phyloP scores from a whole-genome alignment of 2,888 invertebrate species.

The Pinctada fucata region DNA sequence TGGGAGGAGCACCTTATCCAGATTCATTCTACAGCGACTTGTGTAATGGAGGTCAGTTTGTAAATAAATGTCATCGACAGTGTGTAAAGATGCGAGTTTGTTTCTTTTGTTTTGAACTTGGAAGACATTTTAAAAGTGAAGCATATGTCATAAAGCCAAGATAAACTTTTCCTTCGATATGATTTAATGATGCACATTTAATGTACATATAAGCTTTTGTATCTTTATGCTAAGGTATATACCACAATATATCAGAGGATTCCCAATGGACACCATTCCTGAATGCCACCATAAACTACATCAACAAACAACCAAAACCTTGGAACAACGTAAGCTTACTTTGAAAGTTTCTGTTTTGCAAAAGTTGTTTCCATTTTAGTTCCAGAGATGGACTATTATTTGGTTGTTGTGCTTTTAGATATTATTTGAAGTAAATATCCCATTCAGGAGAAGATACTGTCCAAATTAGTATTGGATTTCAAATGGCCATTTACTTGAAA shows the following conservation, averaged over 20 bases:
- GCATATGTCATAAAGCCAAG: neutral
- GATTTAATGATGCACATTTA: neutral
- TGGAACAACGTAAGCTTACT: constrained; percentile 65
- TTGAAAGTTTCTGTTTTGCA: neutral
- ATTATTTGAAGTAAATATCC: no score
- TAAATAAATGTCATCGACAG: neutral
- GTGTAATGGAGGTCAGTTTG: constrained; percentile 63
- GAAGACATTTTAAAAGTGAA: neutral
- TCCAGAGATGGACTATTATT: no score
- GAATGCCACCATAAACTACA: constrained; percentile 71
- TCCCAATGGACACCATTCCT: constrained; percentile 75
- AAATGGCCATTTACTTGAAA: no score
- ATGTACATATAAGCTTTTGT: neutral
- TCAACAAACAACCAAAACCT: constrained; percentile 68
- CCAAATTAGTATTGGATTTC: no score
- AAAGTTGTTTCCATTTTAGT: no score
- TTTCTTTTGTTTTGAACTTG: neutral
- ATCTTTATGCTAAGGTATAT: constrained; percentile 52
- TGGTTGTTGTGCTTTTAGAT: no score
- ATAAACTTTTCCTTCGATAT: neutral
- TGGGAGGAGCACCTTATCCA: constrained; percentile 72
- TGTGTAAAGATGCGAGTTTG: neutral
- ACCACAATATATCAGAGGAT: constrained; percentile 70
- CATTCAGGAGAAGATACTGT: no score
- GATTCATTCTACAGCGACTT: constrained; percentile 69